Evolutionary conservation across 2,113 vertebrate species (phyloP).

Genomic region (Equus quagga): DNA sequence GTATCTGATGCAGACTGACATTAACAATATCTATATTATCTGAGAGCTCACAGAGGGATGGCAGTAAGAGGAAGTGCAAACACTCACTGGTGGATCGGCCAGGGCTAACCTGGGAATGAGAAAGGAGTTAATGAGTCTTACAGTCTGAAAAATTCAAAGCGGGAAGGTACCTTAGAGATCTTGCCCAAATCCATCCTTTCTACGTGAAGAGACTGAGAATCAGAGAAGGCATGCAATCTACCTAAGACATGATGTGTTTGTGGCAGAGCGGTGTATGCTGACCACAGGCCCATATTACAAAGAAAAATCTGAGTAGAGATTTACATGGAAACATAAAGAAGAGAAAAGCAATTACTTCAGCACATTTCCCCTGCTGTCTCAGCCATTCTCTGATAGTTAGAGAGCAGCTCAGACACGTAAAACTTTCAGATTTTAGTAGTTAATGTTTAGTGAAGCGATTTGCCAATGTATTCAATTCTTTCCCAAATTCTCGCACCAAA

Average conservation of each 20-base stretch:
- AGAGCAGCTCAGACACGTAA: not conserved
- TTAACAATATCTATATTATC: not conserved
- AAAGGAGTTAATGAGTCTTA: not conserved
- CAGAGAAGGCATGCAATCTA: not conserved
- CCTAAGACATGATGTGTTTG: not conserved
- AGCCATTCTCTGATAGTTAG: not conserved
- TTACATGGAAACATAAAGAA: not conserved
- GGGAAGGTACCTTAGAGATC: not conserved
- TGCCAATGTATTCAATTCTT: slow-evolving; percentile 33
- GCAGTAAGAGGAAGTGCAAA: not conserved
- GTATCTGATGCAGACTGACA: not conserved
- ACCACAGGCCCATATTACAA: not conserved
- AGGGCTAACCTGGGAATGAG: not conserved
- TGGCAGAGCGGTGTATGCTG: not conserved
- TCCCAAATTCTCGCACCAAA: not conserved
- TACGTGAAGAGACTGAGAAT: not conserved
- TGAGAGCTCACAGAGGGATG: not conserved
- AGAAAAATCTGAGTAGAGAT: not conserved
- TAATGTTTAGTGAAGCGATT: slow-evolving; percentile 27
- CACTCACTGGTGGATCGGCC: accelerated
- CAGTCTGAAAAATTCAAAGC: not conserved
- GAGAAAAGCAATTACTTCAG: slow-evolving; percentile 42
- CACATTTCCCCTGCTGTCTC: not conserved
- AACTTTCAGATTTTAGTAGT: not conserved
- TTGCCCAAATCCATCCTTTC: not conserved